Evolutionary conservation across 30 jellyfish, hydroid and myxozoan species (phyloP), one percentile per base, ranked within the genome.

Genomic region (Hydractinia symbiolongicarpus): DNA sequence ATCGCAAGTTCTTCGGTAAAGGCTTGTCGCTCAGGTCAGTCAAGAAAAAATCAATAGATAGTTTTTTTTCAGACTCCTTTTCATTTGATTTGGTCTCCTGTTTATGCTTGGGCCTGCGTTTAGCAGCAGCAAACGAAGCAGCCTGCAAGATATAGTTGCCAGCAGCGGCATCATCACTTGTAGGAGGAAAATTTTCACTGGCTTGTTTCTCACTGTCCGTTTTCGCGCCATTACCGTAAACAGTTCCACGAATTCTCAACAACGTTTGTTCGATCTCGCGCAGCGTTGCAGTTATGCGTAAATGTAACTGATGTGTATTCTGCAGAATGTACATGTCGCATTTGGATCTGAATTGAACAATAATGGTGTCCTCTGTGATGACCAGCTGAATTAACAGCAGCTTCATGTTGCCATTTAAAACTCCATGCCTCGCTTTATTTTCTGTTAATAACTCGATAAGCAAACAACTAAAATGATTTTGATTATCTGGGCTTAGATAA

Each of bases 41-140:
- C 84, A 60, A 49, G 69, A 19, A 79, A 67, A 79, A 79, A 21
- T 79, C 30, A 51, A 62, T 20, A 20, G 69, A 14, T 30, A 79
- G 53, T 8, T 61, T 55, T 44, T 62, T 83, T 9, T 52, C 68
- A 21, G 77, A 6, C 54, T 53, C 5, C 50, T 66, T 53, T 21
- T 49, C 55, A 54, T 67, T 55, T 51, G 54, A 72, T 8, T 53
- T 7, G 60, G 50, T 10, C 70, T 76, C 84, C 8, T 50, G 51
- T 7, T 64, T 79, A 7, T 78, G 72, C 84, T 84, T 84, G 56
- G 83, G 66, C 68, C 68, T 84, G 67, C 97, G 83, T 62, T 85
- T 90, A 17, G 70, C 83, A 9, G 86, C 64, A 14, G 94, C 97
- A 52, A 81, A 70, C 4, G 81, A 67, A 0, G 89, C 97, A 14